Percentiles rank a stretch among this genome's conserved stretches.
Evolutionary conservation across 1,140 invertebrate genomes (phyloP).

Genomic region (Drosophila orena): DNA sequence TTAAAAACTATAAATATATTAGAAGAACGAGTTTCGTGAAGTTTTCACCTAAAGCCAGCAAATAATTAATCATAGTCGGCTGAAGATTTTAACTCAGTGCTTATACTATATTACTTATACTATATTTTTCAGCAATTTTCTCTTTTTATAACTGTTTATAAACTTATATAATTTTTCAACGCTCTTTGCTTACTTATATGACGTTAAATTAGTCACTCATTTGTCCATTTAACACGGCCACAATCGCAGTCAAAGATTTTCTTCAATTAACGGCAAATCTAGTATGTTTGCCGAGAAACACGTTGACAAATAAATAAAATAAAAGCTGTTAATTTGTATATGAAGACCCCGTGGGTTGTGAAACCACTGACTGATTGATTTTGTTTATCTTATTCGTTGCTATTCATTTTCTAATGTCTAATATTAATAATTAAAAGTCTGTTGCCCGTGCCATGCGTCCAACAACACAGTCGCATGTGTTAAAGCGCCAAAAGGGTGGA

Average conservation of each 20-base stretch:
- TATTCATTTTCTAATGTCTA: constrained; percentile 66
- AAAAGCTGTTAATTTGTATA: constrained; percentile 66
- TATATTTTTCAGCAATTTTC: not conserved
- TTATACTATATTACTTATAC: not conserved
- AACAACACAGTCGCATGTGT: constrained; percentile 39
- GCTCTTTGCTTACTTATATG: constrained; percentile 2
- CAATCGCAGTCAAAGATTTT: constrained; percentile 26
- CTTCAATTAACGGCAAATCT: constrained; percentile 49
- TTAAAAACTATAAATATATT: not conserved
- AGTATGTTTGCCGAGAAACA: constrained; percentile 31
- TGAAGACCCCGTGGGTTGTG: constrained; percentile 33
- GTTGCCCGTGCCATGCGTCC: constrained; percentile 32
- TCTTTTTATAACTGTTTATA: not conserved
- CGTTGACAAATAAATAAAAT: constrained; percentile 40
- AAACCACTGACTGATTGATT: constrained; percentile 68
- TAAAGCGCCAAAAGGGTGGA: constrained; percentile 59
- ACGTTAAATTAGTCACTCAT: constrained; percentile 45
- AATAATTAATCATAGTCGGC: not conserved
- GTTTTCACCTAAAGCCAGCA: not conserved
- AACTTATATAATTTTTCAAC: not conserved
- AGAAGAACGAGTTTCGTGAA: not conserved
- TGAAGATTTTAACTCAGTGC: not conserved
- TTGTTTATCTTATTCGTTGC: constrained; percentile 47
- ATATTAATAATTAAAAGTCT: constrained; percentile 72
- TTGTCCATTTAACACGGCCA: constrained; percentile 38